A percentile compares a stretch with the other conserved stretches of the same genome.
Conservation (phyloP, 2,797 vertebrate genomes). For the Microctenopoma stevenorrisi region DNA sequence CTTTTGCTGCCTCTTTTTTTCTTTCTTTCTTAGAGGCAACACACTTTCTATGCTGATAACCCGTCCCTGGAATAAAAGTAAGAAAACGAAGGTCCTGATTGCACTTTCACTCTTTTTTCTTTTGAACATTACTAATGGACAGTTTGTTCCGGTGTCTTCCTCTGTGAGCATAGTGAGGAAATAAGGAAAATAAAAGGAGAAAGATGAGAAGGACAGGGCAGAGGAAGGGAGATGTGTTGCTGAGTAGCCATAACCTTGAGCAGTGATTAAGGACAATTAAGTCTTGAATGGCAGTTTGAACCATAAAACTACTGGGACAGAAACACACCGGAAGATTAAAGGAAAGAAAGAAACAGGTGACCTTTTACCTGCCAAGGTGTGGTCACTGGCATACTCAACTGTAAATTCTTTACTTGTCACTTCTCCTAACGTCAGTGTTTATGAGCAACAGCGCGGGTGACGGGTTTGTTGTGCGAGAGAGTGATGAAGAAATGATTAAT, state of each 20-base stretch:
- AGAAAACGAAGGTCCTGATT: constrained; percentile 27
- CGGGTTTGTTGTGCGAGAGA: constrained; percentile 53
- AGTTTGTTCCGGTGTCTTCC: constrained; percentile 13
- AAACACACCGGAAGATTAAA: constrained; percentile 12
- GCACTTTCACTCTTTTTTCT: constrained; percentile 23
- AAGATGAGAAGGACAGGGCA: constrained; percentile 44
- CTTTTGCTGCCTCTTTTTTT: background rate
- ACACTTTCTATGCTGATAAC: constrained; percentile 18
- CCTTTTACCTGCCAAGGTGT: constrained; percentile 20
- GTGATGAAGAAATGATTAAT: constrained; percentile 70
- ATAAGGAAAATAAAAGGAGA: background rate
- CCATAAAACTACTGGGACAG: constrained; percentile 54
- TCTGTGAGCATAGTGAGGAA: constrained; percentile 9
- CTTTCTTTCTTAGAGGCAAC: constrained; percentile 5
- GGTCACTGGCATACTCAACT: constrained; percentile 19
- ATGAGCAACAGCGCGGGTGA: constrained; percentile 41
- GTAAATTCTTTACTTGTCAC: constrained; percentile 35
- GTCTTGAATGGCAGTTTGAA: constrained; percentile 66
- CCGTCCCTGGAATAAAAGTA: constrained; percentile 1
- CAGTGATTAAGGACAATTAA: constrained; percentile 79
- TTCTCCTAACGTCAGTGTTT: constrained; percentile 58
- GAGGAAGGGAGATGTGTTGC: constrained; percentile 57
- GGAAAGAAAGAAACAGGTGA: background rate
- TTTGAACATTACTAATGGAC: constrained; percentile 42
- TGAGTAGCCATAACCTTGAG: constrained; percentile 76